phyloP scores from a whole-genome alignment of 2,888 invertebrate species.

The Erebia palarica region DNA sequence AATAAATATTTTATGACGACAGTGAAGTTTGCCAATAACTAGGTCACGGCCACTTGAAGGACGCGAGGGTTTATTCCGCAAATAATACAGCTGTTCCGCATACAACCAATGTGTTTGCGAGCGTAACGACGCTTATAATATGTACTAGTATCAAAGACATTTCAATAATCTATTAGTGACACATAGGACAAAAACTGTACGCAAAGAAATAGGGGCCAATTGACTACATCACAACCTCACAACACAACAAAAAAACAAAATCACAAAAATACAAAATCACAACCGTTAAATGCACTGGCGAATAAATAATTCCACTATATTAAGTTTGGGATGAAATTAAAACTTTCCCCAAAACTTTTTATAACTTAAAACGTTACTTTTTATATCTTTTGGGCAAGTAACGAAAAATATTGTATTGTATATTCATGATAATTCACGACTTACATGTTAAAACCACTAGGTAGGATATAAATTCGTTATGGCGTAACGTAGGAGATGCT shows the following conservation, averaged over 20 bases:
- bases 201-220: neutral
- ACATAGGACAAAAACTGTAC: neutral
- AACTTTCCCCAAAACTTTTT: neutral
- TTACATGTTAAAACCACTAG: no score
- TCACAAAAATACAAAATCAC: no score
- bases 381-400: no score
- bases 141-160: neutral
- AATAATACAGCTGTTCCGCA: constrained; percentile 5
- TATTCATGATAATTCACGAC: no score
- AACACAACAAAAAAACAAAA: no score
- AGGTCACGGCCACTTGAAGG: constrained; percentile 17
- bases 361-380: no score
- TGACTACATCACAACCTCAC: no score
- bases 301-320: no score
- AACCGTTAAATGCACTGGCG: no score
- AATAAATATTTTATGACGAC: constrained; percentile 8
- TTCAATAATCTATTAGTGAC: neutral
- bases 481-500: no score
- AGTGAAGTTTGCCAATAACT: neutral
- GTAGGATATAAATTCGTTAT: no score
- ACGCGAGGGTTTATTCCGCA: neutral
- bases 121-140: neutral
- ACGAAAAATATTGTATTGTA: no score
- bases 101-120: constrained; percentile 1
- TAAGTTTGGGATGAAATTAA: neutral